Conservation (phyloP, 2,797 vertebrate genomes). For the Rhincodon typus region DNA sequence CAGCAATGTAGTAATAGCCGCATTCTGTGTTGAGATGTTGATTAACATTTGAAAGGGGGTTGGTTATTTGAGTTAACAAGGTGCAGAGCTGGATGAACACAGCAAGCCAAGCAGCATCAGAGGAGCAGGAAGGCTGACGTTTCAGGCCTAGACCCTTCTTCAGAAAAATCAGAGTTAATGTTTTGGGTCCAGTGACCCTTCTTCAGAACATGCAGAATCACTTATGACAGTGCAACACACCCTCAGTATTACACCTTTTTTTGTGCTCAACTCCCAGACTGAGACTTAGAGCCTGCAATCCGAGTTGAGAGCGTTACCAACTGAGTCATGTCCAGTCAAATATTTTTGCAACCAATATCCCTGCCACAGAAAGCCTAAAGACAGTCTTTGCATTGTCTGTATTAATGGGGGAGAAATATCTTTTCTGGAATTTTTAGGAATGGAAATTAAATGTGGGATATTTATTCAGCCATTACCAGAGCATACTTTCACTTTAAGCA, state of each 20-base stretch:
- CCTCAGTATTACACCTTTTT: background rate
- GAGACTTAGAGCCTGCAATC: no score
- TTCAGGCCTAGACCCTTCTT: no score
- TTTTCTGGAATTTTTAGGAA: background rate
- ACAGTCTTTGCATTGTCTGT: background rate
- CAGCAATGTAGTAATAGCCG: background rate
- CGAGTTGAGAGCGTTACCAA: no score
- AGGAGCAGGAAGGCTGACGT: no score
- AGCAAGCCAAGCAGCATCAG: no score
- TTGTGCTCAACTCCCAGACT: background rate
- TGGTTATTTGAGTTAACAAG: no score
- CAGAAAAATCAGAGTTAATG: no score
- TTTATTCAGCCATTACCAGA: background rate
- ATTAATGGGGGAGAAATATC: background rate
- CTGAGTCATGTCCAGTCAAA: background rate
- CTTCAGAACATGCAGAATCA: background rate
- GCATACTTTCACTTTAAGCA: background rate
- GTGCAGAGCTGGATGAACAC: no score
- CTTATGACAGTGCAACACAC: background rate
- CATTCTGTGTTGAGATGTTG: background rate
- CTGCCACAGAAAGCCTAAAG: background rate
- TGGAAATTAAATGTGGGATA: background rate
- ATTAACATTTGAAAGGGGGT: background rate
- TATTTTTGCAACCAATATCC: background rate
- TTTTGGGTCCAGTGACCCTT: no score